Conservation (phyloP, 2,888 invertebrate genomes). For the Barypeithes pellucidus region DNA sequence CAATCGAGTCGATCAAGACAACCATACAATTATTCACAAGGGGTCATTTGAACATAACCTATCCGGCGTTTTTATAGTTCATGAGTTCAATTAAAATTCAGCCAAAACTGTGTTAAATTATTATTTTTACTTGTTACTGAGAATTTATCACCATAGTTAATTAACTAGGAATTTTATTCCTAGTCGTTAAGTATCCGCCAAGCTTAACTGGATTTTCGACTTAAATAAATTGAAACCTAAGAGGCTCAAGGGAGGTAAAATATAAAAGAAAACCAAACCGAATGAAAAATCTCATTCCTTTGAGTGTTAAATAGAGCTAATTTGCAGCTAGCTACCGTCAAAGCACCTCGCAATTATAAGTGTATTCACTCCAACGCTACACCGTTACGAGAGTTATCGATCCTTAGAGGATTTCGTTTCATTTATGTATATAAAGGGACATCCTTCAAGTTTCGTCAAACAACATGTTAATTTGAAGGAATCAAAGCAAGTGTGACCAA, state of each 20-base stretch:
- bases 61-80: too few relatives aligned
- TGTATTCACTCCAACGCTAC: constrained; percentile 27
- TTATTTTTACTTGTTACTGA: too few relatives aligned
- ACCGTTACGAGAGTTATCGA: constrained; percentile 30
- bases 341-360: constrained; percentile 39
- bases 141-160: neutral
- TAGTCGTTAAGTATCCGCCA: neutral
- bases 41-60: too few relatives aligned
- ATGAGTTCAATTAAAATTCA: too few relatives aligned
- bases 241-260: constrained; percentile 13
- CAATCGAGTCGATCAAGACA: too few relatives aligned
- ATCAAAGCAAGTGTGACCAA: constrained; percentile 3
- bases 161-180: neutral
- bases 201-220: neutral
- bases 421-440: constrained; percentile 19
- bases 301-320: constrained; percentile 38
- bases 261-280: constrained; percentile 20
- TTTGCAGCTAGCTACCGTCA: constrained; percentile 32
- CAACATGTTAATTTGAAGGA: constrained; percentile 13
- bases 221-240: constrained; percentile 24
- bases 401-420: constrained; percentile 23
- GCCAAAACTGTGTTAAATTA: too few relatives aligned
- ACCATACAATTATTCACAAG: too few relatives aligned
- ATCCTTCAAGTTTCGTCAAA: constrained; percentile 11
- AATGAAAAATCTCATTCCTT: constrained; percentile 38